Conservation (phyloP, 2,113 vertebrate species). For the Piprites chloris region DNA sequence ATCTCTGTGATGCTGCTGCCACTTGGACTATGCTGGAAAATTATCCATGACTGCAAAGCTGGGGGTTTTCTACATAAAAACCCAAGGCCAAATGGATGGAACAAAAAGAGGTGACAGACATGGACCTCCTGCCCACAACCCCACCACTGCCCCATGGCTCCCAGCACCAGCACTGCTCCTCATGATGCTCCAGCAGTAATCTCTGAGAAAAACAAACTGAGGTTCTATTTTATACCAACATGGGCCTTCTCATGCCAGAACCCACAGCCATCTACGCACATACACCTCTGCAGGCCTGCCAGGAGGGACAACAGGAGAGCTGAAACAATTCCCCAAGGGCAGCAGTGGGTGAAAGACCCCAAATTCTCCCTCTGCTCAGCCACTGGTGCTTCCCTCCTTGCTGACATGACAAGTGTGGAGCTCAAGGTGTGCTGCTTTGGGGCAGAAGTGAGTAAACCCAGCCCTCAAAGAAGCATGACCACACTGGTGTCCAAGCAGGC, state of each 20-base stretch:
- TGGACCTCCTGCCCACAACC: neutral
- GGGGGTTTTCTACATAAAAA: rapidly evolving
- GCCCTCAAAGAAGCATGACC: neutral
- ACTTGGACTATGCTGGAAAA: neutral
- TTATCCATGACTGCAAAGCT: neutral
- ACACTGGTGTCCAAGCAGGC: neutral
- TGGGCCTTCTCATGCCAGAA: rapidly evolving
- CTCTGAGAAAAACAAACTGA: rapidly evolving
- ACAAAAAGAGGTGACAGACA: neutral
- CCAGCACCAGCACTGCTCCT: neutral
- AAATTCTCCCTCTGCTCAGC: neutral
- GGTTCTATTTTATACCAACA: neutral
- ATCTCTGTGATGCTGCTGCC: neutral
- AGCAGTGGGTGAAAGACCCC: rapidly evolving
- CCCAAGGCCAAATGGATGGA: rapidly evolving
- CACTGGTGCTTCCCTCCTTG: neutral
- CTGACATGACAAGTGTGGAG: neutral
- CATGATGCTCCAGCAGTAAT: neutral
- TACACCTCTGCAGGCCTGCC: neutral
- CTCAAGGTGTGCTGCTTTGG: neutral
- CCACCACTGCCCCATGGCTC: rapidly evolving
- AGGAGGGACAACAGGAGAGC: neutral
- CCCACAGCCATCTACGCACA: neutral
- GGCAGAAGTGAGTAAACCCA: neutral
- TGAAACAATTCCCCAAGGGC: neutral